phyloP scores from a whole-genome alignment of 2,888 invertebrate genomes.

The Peribatodes rhomboidaria region DNA sequence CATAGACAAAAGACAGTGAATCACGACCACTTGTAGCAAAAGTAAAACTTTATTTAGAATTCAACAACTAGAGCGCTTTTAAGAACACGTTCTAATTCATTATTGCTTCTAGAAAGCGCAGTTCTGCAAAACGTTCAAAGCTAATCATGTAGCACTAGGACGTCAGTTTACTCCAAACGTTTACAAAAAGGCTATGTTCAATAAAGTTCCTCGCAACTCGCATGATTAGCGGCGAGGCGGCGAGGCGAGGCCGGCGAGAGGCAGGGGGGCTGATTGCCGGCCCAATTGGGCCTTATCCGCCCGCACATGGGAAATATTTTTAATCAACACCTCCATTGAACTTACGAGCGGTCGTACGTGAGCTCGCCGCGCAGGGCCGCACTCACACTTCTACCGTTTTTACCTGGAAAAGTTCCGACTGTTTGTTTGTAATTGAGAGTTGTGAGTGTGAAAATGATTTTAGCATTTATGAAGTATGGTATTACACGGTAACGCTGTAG shows the following conservation, averaged over 20 bases:
- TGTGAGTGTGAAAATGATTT: background rate
- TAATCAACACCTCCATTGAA: slow-evolving; percentile 88
- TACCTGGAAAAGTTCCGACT: slow-evolving; percentile 34
- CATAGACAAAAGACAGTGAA: background rate
- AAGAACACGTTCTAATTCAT: background rate
- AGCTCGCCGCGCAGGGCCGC: slow-evolving; percentile 75
- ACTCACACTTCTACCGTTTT: slow-evolving; percentile 53
- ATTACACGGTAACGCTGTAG: background rate
- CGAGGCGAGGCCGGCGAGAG: slow-evolving; percentile 56
- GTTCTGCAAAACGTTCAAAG: background rate
- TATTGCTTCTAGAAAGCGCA: background rate
- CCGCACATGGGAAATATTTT: slow-evolving; percentile 88
- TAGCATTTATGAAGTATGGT: no score
- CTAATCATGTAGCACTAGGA: slow-evolving; percentile 1
- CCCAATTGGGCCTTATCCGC: slow-evolving; percentile 87
- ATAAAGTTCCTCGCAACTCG: slow-evolving; percentile 64
- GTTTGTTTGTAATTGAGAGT: background rate
- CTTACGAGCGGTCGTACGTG: slow-evolving; percentile 87
- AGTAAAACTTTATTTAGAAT: background rate
- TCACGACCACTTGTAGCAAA: background rate
- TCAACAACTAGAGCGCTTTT: background rate
- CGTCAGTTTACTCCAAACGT: slow-evolving; percentile 19
- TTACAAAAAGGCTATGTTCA: slow-evolving; percentile 49
- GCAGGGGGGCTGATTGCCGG: slow-evolving; percentile 82
- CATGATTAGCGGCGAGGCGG: slow-evolving; percentile 79